Percentiles rank a stretch among this genome's conserved stretches.
Conservation (phyloP, 2,113 vertebrate species). For the Microcebus griseorufus region DNA sequence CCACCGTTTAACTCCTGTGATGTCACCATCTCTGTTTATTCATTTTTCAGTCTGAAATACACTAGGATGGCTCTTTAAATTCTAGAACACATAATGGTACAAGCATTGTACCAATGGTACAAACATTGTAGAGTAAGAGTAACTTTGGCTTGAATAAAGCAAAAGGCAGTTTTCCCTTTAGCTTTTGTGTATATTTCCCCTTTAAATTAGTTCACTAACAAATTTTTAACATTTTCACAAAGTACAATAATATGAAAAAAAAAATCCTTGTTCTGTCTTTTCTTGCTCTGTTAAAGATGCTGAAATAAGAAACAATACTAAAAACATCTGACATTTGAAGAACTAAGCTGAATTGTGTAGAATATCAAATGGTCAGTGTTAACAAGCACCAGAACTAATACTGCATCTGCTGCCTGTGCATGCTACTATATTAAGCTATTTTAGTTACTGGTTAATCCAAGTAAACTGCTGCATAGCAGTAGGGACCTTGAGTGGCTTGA, state of each 20-base stretch:
- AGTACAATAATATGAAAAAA: background rate
- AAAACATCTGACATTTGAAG: no score
- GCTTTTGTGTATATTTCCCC: background rate
- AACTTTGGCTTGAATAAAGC: background rate
- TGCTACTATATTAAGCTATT: no score
- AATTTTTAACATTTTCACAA: background rate
- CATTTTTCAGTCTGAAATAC: background rate
- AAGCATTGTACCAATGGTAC: background rate
- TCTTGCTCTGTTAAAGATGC: background rate
- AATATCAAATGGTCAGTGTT: background rate
- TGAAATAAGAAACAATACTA: no score
- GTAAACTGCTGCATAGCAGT: background rate
- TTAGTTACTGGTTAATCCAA: background rate
- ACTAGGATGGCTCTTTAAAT: background rate
- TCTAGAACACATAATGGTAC: background rate
- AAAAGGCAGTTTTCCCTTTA: background rate
- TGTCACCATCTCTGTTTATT: background rate
- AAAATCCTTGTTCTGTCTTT: background rate
- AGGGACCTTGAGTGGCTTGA: background rate
- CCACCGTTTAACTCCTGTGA: background rate
- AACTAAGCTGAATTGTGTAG: no score
- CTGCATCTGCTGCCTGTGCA: background rate
- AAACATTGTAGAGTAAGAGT: background rate
- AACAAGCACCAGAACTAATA: background rate
- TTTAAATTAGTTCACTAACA: background rate